These are phyloP conservation scores for Calypte anna DNA, from an alignment of 2,113 vertebrate genomes.

Conservation along the genomic window DNA sequence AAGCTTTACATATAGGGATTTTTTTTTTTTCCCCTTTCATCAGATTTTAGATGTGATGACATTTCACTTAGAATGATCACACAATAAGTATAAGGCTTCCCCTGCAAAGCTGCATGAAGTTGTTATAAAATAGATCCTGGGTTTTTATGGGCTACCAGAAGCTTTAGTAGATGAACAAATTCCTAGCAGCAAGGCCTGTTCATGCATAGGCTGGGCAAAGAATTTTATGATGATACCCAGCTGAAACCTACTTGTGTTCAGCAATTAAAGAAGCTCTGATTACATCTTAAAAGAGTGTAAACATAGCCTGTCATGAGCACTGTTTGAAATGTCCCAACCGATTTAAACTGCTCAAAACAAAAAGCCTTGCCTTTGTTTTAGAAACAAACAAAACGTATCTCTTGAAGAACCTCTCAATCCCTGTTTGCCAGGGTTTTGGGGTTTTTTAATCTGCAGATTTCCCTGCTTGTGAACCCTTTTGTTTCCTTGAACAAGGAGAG, in stretches of 20 bases:
- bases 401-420: not conserved
- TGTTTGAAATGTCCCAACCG: not conserved
- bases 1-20: not conserved
- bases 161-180: conserved; percentile 6
- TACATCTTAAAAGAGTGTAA: conserved; percentile 37
- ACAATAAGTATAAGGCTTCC: not conserved
- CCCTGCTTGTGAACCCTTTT: not conserved
- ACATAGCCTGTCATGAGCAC: not conserved
- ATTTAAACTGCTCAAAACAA: not conserved
- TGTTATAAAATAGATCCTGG: conserved; percentile 15
- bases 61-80: conserved; percentile 6
- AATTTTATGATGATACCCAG: not conserved
- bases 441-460: not conserved
- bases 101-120: not conserved
- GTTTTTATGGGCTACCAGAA: conserved; percentile 30
- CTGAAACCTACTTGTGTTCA: conserved; percentile 4
- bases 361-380: not conserved
- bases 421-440: not conserved
- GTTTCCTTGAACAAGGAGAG: not conserved
- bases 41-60: not conserved
- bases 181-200: conserved; percentile 19
- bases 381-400: not conserved
- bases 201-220: not conserved
- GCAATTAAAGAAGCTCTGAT: conserved; percentile 44
- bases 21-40: not conserved